A percentile compares a stretch with the other conserved stretches of the same genome.
phyloP scores from a whole-genome alignment of 2,113 vertebrate genomes.

The Colaptes auratus region DNA sequence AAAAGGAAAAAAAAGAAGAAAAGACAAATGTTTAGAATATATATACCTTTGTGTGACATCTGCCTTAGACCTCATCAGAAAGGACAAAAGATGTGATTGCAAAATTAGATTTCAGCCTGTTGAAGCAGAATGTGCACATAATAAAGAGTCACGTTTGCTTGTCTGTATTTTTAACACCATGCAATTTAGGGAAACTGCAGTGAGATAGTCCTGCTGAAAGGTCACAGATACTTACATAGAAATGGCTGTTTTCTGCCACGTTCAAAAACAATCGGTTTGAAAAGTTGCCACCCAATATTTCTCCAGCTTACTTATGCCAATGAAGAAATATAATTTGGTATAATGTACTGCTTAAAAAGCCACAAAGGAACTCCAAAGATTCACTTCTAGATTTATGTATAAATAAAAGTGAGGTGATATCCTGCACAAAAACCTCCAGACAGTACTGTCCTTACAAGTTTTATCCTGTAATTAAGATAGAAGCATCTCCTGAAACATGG shows the following conservation, averaged over 20 bases:
- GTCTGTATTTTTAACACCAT: conserved; percentile 36
- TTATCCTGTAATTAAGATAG: background rate
- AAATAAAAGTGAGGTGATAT: background rate
- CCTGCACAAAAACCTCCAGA: background rate
- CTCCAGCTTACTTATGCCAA: background rate
- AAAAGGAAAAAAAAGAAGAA: conserved; percentile 29
- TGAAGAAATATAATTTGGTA: background rate
- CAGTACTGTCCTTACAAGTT: background rate
- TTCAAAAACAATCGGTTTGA: background rate
- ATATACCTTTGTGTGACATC: rapidly evolving
- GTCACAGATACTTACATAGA: background rate
- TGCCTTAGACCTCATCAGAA: background rate
- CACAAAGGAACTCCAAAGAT: background rate
- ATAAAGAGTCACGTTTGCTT: background rate
- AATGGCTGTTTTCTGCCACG: background rate
- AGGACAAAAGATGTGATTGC: background rate
- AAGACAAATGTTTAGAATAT: background rate
- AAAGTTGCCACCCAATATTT: background rate
- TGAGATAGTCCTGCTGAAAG: conserved; percentile 29
- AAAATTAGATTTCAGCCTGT: conserved; percentile 17
- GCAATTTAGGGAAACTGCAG: conserved; percentile 40
- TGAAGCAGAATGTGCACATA: background rate
- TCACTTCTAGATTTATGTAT: background rate
- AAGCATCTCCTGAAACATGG: background rate
- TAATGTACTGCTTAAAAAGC: background rate